phyloP scores from a whole-genome alignment of 53 echinoderm and acorn worm species.

The Arbacia lixula region DNA sequence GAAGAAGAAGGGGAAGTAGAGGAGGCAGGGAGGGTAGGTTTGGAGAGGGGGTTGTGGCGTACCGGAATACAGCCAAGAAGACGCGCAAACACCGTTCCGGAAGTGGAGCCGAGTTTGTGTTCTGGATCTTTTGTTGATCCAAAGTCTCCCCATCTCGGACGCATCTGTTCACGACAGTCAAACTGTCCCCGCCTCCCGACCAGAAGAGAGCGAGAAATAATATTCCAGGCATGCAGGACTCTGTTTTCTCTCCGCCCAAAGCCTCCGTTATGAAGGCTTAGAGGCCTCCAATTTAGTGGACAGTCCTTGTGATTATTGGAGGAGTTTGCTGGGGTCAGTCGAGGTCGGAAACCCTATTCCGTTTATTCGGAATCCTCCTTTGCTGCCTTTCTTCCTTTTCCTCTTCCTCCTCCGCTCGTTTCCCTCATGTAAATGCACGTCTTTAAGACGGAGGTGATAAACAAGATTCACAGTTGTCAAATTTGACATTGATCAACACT shows the following conservation, averaged over 20 bases:
- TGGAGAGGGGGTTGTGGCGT: not conserved
- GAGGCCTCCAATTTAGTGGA: conserved; percentile 6
- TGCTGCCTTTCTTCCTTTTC: conserved; percentile 36
- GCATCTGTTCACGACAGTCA: conserved; percentile 56
- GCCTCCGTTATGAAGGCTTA: conserved; percentile 24
- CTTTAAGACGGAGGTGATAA: too few species aligned
- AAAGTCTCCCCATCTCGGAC: conserved; percentile 34
- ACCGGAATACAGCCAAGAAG: not conserved
- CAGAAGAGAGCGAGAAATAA: conserved; percentile 23
- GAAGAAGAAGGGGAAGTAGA: too few species aligned
- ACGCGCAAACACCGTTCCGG: conserved; percentile 35
- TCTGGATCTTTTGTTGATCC: conserved; percentile 51
- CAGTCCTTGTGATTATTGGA: conserved; percentile 30
- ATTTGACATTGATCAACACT: too few species aligned
- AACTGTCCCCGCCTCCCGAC: conserved; percentile 26
- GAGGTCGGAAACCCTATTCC: conserved; percentile 51
- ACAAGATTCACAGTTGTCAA: too few species aligned
- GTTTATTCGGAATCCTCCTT: conserved; percentile 22
- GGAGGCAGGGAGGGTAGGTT: too few species aligned
- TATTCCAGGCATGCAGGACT: conserved; percentile 17
- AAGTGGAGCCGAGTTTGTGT: conserved; percentile 51
- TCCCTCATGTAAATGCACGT: too few species aligned
- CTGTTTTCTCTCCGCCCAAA: not conserved
- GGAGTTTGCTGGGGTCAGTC: conserved; percentile 7
- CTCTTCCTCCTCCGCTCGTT: too few species aligned